These are phyloP conservation scores for Syngnathus rostellatus DNA, from an alignment of 2,797 vertebrate genomes.

Conservation along the genomic window DNA sequence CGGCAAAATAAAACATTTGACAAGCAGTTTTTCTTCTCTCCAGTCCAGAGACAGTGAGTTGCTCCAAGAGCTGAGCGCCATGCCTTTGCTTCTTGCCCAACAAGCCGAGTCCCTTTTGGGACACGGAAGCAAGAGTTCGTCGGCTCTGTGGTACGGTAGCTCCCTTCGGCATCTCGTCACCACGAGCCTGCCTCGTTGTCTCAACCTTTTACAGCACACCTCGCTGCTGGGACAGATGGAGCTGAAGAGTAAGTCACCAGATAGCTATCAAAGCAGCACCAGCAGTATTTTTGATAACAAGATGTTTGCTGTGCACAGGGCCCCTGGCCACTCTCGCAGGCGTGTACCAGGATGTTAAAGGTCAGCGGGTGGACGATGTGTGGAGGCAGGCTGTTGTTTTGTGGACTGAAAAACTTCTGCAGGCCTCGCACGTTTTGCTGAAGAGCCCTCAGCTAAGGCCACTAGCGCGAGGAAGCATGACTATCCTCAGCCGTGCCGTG, in stretches of 20 bases:
- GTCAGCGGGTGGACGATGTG: constrained; percentile 61
- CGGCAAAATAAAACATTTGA: background rate
- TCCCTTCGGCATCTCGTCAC: constrained; percentile 46
- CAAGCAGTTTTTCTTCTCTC: background rate
- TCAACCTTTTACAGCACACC: constrained; percentile 59
- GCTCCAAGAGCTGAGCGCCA: constrained; percentile 56
- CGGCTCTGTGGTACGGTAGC: constrained; percentile 61
- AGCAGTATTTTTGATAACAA: too few relatives aligned
- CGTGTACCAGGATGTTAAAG: constrained; percentile 76
- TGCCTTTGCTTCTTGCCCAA: constrained; percentile 47
- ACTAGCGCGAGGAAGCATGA: constrained; percentile 52
- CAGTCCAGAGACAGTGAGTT: constrained; percentile 63
- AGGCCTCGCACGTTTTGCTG: constrained; percentile 60
- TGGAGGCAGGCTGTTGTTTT: constrained; percentile 64
- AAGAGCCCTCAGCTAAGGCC: constrained; percentile 65
- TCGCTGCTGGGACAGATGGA: constrained; percentile 72
- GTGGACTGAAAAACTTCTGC: constrained; percentile 53
- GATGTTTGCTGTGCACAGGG: constrained; percentile 48
- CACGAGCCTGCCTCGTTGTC: constrained; percentile 51
- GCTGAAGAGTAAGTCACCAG: constrained; percentile 71
- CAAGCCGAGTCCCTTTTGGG: constrained; percentile 48
- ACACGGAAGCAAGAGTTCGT: constrained; percentile 7
- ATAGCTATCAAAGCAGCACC: too few relatives aligned
- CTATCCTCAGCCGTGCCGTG: constrained; percentile 44
- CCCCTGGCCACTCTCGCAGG: constrained; percentile 76